These are phyloP conservation scores for Exephanes ischioxanthus DNA, from an alignment of 2,888 invertebrate genomes.

Conservation along the genomic window DNA sequence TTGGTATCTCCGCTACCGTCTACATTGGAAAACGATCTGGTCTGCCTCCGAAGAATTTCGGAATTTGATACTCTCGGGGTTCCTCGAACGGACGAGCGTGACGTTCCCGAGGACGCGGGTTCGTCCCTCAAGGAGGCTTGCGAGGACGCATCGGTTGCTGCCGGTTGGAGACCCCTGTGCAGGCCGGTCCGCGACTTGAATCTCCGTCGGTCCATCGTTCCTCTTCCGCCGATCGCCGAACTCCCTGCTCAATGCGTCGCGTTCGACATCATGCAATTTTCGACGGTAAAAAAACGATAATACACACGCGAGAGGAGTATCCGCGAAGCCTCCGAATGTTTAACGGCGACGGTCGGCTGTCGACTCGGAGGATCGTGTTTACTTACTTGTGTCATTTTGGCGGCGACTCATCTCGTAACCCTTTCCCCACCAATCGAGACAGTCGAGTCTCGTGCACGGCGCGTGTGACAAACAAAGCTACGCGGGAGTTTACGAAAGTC, in stretches of 20 bases:
- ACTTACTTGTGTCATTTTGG: slow-evolving; percentile 22
- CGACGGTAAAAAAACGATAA: not conserved
- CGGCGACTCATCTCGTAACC: not conserved
- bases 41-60: slow-evolving; percentile 55
- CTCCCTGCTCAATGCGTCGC: not conserved
- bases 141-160: slow-evolving; percentile 34
- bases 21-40: slow-evolving; percentile 5
- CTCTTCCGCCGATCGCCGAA: not conserved
- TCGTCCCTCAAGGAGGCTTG: slow-evolving; percentile 43
- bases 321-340: not conserved
- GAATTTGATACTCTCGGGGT: slow-evolving; percentile 61
- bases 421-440: not conserved
- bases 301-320: not conserved
- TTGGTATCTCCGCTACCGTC: not conserved
- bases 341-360: not conserved
- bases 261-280: slow-evolving; percentile 22
- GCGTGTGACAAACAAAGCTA: not conserved
- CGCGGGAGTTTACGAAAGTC: not conserved
- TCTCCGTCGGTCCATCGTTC: slow-evolving; percentile 71
- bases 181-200: slow-evolving; percentile 66
- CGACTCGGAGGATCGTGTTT: not conserved
- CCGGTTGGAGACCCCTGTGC: slow-evolving; percentile 64
- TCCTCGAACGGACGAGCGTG: slow-evolving; percentile 35
- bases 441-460: too few relatives aligned
- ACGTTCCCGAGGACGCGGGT: slow-evolving; percentile 8